Conservation (phyloP, 64 coral and sea anemone genomes). For the Dendrophyllia cribrosa region DNA sequence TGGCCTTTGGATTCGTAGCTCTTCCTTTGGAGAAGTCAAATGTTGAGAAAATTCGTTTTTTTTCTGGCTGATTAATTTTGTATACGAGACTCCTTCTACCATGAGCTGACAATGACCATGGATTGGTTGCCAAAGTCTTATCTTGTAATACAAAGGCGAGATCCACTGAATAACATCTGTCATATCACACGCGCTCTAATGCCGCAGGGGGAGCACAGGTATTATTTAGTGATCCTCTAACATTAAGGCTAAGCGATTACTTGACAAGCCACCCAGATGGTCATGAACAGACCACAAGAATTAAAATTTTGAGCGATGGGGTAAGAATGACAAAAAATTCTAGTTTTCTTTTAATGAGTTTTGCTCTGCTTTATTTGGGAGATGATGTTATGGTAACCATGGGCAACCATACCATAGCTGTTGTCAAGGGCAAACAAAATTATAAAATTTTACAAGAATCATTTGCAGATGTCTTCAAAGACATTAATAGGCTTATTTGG, state of each 20-base stretch:
- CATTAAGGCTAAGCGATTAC: background rate
- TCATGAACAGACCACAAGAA: slow-evolving; percentile 56
- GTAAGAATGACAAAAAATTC: slow-evolving; percentile 80
- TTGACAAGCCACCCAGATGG: background rate
- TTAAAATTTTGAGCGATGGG: slow-evolving; percentile 80
- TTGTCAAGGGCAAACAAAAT: slow-evolving; percentile 65
- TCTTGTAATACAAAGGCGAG: slow-evolving; percentile 18
- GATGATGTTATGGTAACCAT: slow-evolving; percentile 78
- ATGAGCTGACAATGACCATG: background rate
- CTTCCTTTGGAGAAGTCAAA: slow-evolving; percentile 35
- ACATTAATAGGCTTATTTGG: too few relatives aligned
- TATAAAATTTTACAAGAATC: slow-evolving; percentile 35
- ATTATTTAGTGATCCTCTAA: background rate
- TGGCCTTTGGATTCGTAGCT: background rate
- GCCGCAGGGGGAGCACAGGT: slow-evolving; percentile 1
- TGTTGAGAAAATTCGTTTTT: slow-evolving; percentile 58
- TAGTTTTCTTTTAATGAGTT: slow-evolving; percentile 76
- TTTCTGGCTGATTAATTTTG: slow-evolving; percentile 71
- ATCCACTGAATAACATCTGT: slow-evolving; percentile 16
- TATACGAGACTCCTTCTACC: slow-evolving; percentile 53
- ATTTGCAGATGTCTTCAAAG: background rate
- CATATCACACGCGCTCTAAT: slow-evolving; percentile 18
- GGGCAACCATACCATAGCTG: slow-evolving; percentile 69
- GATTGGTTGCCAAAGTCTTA: background rate
- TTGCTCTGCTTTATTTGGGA: slow-evolving; percentile 53